Evolutionary conservation across 2,797 vertebrate genomes (phyloP).

Genomic region (Notolabrus celidotus): DNA sequence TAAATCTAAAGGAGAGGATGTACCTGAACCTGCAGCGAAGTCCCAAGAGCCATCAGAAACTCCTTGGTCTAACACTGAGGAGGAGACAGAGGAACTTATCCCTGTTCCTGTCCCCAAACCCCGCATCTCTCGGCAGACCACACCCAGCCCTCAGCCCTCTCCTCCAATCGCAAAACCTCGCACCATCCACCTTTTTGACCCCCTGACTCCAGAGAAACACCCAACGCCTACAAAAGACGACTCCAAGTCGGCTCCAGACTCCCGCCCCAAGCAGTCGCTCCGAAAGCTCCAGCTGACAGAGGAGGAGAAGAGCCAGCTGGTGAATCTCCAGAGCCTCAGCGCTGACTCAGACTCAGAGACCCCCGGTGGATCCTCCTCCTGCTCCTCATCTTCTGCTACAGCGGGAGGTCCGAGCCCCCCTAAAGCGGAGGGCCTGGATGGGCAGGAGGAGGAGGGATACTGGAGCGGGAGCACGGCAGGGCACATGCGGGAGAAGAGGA

Average conservation of each 20-base stretch:
- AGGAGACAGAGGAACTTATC: slow-evolving; percentile 22
- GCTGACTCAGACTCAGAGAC: slow-evolving; percentile 84
- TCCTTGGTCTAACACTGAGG: slow-evolving; percentile 2
- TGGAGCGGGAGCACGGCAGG: slow-evolving; percentile 77
- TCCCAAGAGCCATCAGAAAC: slow-evolving; percentile 19
- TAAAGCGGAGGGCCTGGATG: slow-evolving; percentile 70
- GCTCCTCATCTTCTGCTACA: slow-evolving; percentile 81
- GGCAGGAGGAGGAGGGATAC: slow-evolving; percentile 80
- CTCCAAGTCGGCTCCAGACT: slow-evolving; percentile 34
- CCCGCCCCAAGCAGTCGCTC: slow-evolving; percentile 73
- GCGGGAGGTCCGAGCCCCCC: slow-evolving; percentile 61
- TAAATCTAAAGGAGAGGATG: slow-evolving; percentile 24
- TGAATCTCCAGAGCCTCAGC: slow-evolving; percentile 83
- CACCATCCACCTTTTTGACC: slow-evolving; percentile 46
- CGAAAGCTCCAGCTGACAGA: slow-evolving; percentile 84
- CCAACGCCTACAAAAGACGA: slow-evolving; percentile 10
- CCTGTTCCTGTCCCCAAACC: slow-evolving; percentile 74
- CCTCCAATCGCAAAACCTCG: slow-evolving; percentile 81
- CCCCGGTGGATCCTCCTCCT: slow-evolving; percentile 79
- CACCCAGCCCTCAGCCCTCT: slow-evolving; percentile 48
- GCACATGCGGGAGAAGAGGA: slow-evolving; percentile 73
- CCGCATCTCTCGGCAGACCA: slow-evolving; percentile 55
- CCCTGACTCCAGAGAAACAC: slow-evolving; percentile 8
- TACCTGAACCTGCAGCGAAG: slow-evolving; percentile 28
- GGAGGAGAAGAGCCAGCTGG: slow-evolving; percentile 84